Evolutionary conservation across 1,140 invertebrate species (phyloP).

Genomic region (Mizuhopecten yessoensis): DNA sequence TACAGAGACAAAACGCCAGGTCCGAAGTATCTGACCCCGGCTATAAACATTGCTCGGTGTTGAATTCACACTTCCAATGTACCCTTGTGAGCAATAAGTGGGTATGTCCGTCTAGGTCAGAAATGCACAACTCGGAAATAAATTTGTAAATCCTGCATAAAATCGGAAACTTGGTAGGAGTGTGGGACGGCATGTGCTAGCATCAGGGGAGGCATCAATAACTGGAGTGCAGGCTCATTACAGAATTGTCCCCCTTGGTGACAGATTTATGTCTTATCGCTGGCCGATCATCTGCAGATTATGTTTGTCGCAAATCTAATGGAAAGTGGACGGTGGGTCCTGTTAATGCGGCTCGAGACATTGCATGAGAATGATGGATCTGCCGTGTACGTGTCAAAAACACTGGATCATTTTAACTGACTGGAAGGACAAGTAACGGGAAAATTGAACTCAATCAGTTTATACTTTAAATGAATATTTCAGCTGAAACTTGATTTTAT

Average conservation of each 20-base stretch:
- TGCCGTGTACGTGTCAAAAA: not conserved
- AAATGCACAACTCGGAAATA: constrained; percentile 17
- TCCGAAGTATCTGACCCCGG: not conserved
- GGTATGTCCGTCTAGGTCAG: constrained; percentile 17
- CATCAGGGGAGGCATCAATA: constrained; percentile 19
- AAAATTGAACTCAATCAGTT: not conserved
- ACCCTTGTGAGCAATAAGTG: not conserved
- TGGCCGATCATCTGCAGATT: constrained; percentile 7
- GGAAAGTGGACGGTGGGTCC: not conserved
- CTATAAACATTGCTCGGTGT: not conserved
- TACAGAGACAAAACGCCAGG: not conserved
- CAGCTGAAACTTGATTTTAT: not conserved
- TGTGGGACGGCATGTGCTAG: not conserved
- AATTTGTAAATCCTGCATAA: not conserved
- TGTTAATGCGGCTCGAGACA: not conserved
- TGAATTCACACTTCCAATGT: not conserved
- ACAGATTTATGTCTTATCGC: constrained; percentile 5
- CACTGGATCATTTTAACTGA: not conserved
- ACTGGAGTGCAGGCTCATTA: not conserved
- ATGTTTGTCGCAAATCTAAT: not conserved
- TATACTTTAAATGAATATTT: constrained; percentile 4
- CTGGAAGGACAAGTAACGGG: not conserved
- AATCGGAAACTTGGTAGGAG: not conserved
- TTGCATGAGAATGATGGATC: not conserved
- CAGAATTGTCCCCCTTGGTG: constrained; percentile 23